Evolutionary conservation across 2,113 vertebrate species (phyloP).

Genomic region (Anseranas semipalmata): DNA sequence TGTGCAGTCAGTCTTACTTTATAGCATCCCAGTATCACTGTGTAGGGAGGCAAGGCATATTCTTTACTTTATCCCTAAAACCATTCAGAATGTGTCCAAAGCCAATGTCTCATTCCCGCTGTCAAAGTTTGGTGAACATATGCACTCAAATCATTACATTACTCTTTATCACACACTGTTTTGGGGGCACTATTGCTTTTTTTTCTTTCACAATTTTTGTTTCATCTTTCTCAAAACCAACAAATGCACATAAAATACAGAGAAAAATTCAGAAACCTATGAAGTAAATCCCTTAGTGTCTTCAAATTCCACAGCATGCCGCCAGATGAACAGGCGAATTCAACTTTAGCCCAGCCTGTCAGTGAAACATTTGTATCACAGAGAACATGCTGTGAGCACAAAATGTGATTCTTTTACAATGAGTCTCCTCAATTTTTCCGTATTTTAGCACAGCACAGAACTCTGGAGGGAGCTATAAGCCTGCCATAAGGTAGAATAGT

Average conservation of each 20-base stretch:
- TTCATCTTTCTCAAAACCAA: background rate
- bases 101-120: background rate
- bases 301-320: background rate
- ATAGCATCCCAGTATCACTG: background rate
- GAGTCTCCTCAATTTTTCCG: background rate
- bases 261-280: background rate
- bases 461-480: conserved; percentile 59
- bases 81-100: background rate
- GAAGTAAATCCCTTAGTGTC: background rate
- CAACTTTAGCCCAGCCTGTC: background rate
- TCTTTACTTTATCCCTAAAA: background rate
- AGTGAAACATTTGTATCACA: background rate
- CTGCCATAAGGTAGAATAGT: background rate
- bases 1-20: background rate
- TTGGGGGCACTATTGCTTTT: background rate
- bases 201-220: background rate
- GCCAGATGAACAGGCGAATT: background rate
- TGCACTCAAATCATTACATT: background rate
- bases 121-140: background rate
- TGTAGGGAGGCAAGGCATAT: background rate
- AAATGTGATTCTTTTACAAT: background rate
- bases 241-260: background rate
- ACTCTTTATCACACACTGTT: background rate
- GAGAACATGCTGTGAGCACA: background rate
- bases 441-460: background rate